These are phyloP conservation scores for Xestoiulus laeticollis DNA, from an alignment of 2,888 invertebrate genomes.

Conservation along the genomic window DNA sequence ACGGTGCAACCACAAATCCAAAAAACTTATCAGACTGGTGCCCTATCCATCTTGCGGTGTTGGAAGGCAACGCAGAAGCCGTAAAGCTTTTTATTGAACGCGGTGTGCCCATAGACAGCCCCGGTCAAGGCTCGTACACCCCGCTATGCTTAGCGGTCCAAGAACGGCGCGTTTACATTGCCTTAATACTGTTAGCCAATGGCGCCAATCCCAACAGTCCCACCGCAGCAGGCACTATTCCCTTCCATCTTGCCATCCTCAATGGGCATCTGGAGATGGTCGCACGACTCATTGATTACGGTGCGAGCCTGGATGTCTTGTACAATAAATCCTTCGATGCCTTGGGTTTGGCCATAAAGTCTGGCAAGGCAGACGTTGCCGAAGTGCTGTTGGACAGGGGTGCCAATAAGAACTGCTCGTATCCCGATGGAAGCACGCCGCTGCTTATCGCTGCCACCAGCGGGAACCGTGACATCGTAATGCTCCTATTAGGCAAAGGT, in stretches of 20 bases:
- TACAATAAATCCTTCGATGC: neutral
- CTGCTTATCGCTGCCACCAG: neutral
- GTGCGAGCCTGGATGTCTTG: neutral
- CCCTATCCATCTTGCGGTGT: slow-evolving; percentile 21
- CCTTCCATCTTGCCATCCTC: slow-evolving; percentile 25
- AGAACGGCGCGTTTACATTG: slow-evolving; percentile 40
- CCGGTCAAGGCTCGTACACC: neutral
- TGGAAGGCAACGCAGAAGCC: slow-evolving; percentile 16
- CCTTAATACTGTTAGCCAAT: neutral
- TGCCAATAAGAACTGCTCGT: neutral
- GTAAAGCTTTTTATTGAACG: slow-evolving; percentile 20
- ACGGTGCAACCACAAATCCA: neutral
- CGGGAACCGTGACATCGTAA: neutral
- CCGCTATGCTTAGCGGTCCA: slow-evolving; percentile 28
- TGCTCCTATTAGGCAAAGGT: neutral
- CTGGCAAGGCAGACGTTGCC: neutral
- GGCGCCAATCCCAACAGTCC: neutral
- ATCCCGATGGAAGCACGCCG: slow-evolving; percentile 40
- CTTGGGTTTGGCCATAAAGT: neutral
- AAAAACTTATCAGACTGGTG: neutral
- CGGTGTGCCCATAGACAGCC: neutral
- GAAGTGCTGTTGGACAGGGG: slow-evolving; percentile 42
- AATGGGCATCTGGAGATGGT: slow-evolving; percentile 21
- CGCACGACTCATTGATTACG: neutral
- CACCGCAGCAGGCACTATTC: neutral